Evolutionary conservation across 37 sponge, comb jelly and placozoan genomes (phyloP), one percentile per base, ranked within the genome.

Genomic region (Ephydatia muelleri): DNA sequence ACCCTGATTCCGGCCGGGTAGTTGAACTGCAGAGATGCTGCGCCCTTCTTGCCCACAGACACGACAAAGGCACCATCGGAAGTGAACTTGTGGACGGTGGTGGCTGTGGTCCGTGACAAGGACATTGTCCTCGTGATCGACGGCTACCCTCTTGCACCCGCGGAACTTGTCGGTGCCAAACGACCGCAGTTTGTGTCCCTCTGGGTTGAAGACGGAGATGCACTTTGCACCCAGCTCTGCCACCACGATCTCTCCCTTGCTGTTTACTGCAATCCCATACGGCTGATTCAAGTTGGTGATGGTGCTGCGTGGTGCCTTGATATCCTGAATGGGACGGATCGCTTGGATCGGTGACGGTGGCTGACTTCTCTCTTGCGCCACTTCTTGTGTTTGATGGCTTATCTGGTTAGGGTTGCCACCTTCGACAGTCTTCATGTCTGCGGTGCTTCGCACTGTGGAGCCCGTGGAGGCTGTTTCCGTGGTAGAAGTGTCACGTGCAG

Each of bases 61-160:
- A 65, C 49, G 43, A 88, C 57, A 76, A 84, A 88, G 57, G 64
- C 23, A 23, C 93, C 93, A 16, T 85, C 86, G 9, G 72, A 22
- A 2, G 88, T 84, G 71, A 92, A 88, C 38, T 75, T 77, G 74
- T 88, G 86, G 27, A 87, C 82, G 76, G 68, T 76, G 67, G 68
- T 85, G 76, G 38, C 32, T 14, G 23, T 21, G 5, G 19, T 85
- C 85, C 11, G 34, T 72, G 28, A 85, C 86, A 47, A 65, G 33
- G 47, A 85, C 72, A 34, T 85, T 85, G 35, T 38, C 70, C 13
- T 32, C 26, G 25, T 14, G 33, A 38, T 85, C 86, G 65, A 79
- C 71, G 9, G 80, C 77, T 43, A 85, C 49, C 0, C 86, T 80
- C 70, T 30, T 33, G 16, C 80, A 80, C 16, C 14, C 31, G 19